phyloP scores from a whole-genome alignment of 2,888 invertebrate species.

The Serrognathus titanus region DNA sequence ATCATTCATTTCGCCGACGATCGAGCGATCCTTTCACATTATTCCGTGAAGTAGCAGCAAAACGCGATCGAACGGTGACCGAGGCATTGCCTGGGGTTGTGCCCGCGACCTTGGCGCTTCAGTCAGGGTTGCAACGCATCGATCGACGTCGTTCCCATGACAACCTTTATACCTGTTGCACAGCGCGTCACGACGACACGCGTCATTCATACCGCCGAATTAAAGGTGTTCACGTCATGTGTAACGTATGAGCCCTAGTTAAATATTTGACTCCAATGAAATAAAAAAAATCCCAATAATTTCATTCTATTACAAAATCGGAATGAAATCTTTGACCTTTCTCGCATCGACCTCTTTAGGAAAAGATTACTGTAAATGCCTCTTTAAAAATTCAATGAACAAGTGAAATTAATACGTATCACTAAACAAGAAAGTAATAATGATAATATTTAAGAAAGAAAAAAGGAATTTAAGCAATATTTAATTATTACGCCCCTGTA shows the following conservation, averaged over 20 bases:
- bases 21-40: no score
- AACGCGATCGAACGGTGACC: conserved; percentile 18
- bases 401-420: no score
- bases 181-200: conserved; percentile 24
- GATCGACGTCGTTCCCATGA: conserved; percentile 22
- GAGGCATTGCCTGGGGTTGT: conserved; percentile 18
- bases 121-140: conserved; percentile 27
- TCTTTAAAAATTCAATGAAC: no score
- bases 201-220: conserved; percentile 19
- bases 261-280: no score
- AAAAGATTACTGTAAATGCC: no score
- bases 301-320: no score
- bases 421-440: no score
- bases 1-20: no score
- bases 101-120: conserved; percentile 22
- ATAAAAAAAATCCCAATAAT: no score
- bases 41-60: no score
- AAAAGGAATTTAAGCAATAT: neutral
- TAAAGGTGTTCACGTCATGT: conserved; percentile 14
- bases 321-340: no score
- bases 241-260: conserved; percentile 3
- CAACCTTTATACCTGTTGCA: conserved; percentile 26
- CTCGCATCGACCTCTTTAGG: no score
- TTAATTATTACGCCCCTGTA: neutral
- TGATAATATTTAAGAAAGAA: neutral